phyloP scores from a whole-genome alignment of 1,140 invertebrate genomes.

The Lethrus apterus region DNA sequence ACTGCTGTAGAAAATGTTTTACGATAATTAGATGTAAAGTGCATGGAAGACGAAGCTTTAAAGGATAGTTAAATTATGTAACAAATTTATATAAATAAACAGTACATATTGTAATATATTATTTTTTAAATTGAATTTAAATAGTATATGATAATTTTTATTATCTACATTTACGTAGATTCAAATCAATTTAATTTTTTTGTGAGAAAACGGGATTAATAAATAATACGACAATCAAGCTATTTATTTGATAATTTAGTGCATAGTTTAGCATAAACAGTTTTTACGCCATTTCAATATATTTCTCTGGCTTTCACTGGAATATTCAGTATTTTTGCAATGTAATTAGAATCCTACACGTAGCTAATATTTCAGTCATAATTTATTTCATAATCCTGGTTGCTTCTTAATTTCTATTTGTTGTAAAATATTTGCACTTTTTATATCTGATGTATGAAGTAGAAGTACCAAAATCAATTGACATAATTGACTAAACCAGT shows the following conservation, averaged over 20 bases:
- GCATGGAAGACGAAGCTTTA: not conserved
- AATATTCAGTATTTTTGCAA: no score
- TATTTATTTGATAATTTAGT: no score
- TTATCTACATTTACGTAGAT: slow-evolving; percentile 10
- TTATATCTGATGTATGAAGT: not conserved
- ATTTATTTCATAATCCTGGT: not conserved
- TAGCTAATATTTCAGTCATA: not conserved
- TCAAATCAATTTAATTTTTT: not conserved
- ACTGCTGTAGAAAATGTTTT: slow-evolving; percentile 28
- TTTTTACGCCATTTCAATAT: no score
- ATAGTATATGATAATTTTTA: slow-evolving; percentile 10
- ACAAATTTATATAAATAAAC: not conserved
- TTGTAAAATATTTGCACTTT: not conserved
- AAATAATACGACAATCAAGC: not conserved
- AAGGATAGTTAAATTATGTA: not conserved
- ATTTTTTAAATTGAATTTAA: not conserved
- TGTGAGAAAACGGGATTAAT: not conserved
- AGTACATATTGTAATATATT: not conserved
- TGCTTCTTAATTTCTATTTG: not conserved
- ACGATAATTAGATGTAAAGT: slow-evolving; percentile 4
- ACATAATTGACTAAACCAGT: not conserved
- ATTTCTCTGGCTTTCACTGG: no score
- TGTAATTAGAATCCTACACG: no score
- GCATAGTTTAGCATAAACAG: no score
- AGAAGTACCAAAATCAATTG: not conserved